Percentiles rank a stretch among this genome's conserved stretches.
phyloP scores from a whole-genome alignment of 2,113 vertebrate genomes.

The Bufo gargarizans region DNA sequence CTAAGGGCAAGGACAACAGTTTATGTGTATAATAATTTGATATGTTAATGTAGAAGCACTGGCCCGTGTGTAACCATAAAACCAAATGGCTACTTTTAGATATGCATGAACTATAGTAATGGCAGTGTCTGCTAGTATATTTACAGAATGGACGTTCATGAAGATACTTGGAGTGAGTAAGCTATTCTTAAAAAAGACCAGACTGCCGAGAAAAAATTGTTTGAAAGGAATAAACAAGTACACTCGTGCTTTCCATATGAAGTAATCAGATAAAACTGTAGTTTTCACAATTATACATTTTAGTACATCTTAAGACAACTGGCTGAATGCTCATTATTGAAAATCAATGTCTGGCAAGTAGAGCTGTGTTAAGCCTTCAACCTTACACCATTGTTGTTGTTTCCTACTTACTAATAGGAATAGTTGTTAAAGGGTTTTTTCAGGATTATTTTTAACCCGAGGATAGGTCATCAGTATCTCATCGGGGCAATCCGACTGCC shows the following conservation, averaged over 20 bases:
- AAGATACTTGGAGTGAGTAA: not conserved
- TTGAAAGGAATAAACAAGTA: not conserved
- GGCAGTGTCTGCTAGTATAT: not conserved
- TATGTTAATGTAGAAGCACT: no score
- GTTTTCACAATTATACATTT: conserved; percentile 28
- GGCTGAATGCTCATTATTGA: conserved; percentile 52
- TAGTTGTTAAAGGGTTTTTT: not conserved
- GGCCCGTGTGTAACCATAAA: no score
- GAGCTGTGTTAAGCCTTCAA: conserved; percentile 32
- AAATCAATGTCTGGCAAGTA: conserved; percentile 51
- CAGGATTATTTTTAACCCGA: no score
- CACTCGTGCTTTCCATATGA: not conserved
- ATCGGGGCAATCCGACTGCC: no score
- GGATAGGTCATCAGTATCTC: no score
- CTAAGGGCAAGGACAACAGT: no score
- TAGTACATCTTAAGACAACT: conserved; percentile 24
- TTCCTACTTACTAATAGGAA: conserved; percentile 62
- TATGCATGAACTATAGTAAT: no score
- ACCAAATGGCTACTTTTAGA: no score
- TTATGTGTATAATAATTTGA: no score
- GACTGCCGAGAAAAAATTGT: not conserved
- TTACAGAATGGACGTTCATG: not conserved
- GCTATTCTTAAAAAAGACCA: conserved; percentile 23
- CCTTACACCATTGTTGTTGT: conserved; percentile 61
- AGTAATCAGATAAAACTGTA: conserved; percentile 18